Conservation (phyloP, 2,797 vertebrate genomes). For the Coluber constrictor region DNA sequence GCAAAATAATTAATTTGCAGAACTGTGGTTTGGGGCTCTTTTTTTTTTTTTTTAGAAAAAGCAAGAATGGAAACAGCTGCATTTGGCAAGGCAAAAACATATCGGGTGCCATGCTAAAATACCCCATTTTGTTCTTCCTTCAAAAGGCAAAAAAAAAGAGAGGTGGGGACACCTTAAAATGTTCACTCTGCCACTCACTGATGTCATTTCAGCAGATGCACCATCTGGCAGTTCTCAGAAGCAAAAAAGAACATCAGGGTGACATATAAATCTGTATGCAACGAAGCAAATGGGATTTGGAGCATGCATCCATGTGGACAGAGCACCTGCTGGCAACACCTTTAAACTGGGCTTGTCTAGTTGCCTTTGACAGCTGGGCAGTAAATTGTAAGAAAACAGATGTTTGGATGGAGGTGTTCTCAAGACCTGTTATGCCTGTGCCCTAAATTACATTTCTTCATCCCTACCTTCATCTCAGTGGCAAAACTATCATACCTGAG, state of each 20-base stretch:
- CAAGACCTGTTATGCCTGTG: background rate
- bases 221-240: background rate
- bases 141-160: background rate
- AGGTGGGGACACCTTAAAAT: background rate
- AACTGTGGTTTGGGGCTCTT: background rate
- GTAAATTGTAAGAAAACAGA: background rate
- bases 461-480: background rate
- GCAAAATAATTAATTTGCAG: background rate
- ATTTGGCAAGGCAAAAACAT: background rate
- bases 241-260: background rate
- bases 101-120: background rate
- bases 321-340: background rate
- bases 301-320: background rate
- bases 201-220: background rate
- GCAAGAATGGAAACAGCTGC: background rate
- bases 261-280: background rate
- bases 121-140: background rate
- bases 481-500: background rate
- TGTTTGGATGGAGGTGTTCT: background rate
- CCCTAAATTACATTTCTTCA: background rate
- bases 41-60: too few relatives aligned
- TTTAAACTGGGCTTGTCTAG: background rate
- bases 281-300: background rate
- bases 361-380: background rate
- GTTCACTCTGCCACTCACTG: background rate